Base-by-base conservation (phyloP, 2,797 vertebrate species). In the Novumbra hubbsi region DNA sequence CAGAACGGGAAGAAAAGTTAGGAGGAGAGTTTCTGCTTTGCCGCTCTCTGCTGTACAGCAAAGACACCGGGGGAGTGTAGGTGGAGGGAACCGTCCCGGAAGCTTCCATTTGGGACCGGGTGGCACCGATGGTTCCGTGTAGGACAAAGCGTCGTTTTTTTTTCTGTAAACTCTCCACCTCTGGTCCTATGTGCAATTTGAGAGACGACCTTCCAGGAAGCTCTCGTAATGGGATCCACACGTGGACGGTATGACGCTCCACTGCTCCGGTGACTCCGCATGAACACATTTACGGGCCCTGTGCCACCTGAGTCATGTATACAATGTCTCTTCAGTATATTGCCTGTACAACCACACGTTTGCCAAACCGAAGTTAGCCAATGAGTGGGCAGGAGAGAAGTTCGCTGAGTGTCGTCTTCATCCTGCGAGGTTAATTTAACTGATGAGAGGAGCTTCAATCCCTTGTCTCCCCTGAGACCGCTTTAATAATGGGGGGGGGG, bases 381-480 rank as follows among this genome's bases (percentile, higher is more conserved):
- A 32, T 34, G 57, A 67, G 64, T 21, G 57, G 70, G 52, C 64
- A 73, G 52, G 24, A 24, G 24, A 3, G 55, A 76, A 57, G 21
- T 65, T n/a, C 57, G 71, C 12, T 4, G 49, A 52, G 14, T 49
- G 38, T 52, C 45, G 48, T 38, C 41, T 55, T n/a, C 17, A 49
- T 63, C 49, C 69, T 45, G 16, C 30, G 9, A 28, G 62, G 14
- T 88, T 90, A 86, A 84, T 91, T 92, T 93, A 88, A 68, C 80
- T 87, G 90, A 92, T 93, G 79, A 68, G 70, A 79, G 48, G 68
- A 79, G 84, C 88, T 83, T 91, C 90, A 91, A 85, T 92, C 90
- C 89, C 90, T 84, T 88, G 89, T 90, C 88, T 52, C 52, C 34
- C 77, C 76, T 79, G 83, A 85, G 83, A 60, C n/a, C n/a, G 68